Evolutionary conservation across 2,113 vertebrate species (phyloP).

Genomic region (Peromyscus leucopus): DNA sequence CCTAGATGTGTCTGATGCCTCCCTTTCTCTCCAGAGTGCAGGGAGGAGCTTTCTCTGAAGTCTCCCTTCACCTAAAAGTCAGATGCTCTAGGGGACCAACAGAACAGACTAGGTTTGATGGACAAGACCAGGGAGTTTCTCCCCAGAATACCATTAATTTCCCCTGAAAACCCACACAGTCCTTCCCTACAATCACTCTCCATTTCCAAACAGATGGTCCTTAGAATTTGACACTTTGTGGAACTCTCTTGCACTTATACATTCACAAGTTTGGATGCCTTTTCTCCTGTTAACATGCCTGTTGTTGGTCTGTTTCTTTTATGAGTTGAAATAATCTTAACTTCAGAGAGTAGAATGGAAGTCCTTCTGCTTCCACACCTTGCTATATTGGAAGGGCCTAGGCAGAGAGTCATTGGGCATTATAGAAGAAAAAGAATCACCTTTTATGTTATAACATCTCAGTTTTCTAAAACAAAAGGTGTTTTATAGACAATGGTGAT

Average conservation of each 20-base stretch:
- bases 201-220: background rate
- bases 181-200: background rate
- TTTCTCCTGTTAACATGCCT: background rate
- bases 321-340: background rate
- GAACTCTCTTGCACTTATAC: rapidly evolving
- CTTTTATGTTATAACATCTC: background rate
- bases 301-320: background rate
- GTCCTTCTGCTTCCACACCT: background rate
- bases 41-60: background rate
- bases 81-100: background rate
- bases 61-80: background rate
- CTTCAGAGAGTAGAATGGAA: background rate
- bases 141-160: too few relatives aligned
- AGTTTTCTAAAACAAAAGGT: background rate
- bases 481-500: background rate
- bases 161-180: background rate
- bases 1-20: background rate
- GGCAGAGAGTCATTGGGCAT: background rate
- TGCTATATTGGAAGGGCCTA: background rate
- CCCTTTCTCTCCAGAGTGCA: background rate
- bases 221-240: background rate
- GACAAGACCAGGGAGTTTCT: background rate
- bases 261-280: too few relatives aligned
- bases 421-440: background rate
- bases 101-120: background rate